These are phyloP conservation scores for Diplazon laetatorius DNA, from an alignment of 2,888 invertebrate species.

Conservation along the genomic window DNA sequence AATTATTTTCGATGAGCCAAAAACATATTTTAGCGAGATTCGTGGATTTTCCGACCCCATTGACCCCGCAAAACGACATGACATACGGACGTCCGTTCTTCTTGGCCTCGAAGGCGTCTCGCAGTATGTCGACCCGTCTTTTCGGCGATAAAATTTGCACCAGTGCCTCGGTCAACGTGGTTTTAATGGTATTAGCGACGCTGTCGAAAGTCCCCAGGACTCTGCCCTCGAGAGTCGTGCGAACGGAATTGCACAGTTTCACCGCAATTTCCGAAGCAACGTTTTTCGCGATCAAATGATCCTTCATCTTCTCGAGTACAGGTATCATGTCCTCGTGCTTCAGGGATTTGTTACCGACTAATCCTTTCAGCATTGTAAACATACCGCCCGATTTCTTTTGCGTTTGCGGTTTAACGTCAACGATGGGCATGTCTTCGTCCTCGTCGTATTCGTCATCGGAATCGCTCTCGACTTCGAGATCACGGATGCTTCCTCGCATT, in stretches of 20 bases:
- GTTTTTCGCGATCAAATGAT: conserved; percentile 98
- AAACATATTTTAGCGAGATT: conserved; percentile 99
- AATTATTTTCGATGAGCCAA: conserved; percentile 99
- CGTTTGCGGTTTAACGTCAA: conserved; percentile 73
- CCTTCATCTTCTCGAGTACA: conserved; percentile 95
- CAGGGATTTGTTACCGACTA: conserved; percentile 95
- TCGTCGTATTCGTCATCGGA: conserved; percentile 87
- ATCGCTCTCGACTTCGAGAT: conserved; percentile 91
- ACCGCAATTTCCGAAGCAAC: conserved; percentile 98
- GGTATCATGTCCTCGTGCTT: conserved; percentile 91
- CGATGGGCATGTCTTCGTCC: conserved; percentile 84
- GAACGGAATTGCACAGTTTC: conserved; percentile 97
- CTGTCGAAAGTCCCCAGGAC: conserved; percentile 97
- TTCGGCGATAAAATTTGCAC: conserved; percentile 97
- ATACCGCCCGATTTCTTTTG: conserved; percentile 86
- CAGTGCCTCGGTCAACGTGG: conserved; percentile 94
- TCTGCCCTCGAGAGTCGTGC: conserved; percentile 94
- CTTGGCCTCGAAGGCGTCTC: conserved; percentile 97
- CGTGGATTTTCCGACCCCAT: conserved; percentile 99
- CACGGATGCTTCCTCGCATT: conserved; percentile 92
- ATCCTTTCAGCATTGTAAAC: conserved; percentile 93
- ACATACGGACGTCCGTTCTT: conserved; percentile 94
- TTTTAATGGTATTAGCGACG: conserved; percentile 93
- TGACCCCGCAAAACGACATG: conserved; percentile 98
- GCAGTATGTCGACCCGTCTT: conserved; percentile 96